Base-by-base conservation (phyloP, 2,888 invertebrate species). In the Ischnura elegans region DNA sequence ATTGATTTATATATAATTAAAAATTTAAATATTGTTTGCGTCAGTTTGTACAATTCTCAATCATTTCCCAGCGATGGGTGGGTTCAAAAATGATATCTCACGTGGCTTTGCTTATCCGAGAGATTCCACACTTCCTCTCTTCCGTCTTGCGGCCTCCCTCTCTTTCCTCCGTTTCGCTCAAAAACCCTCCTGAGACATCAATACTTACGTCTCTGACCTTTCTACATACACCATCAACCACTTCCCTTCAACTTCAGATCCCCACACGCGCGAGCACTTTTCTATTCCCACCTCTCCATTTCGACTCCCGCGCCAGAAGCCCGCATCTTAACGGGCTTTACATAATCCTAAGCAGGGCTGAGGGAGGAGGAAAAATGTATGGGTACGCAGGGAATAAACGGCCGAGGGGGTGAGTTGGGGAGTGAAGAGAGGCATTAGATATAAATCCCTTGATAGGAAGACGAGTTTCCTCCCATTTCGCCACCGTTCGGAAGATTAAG, bases 391-490 rank as follows among this genome's bases (percentile, higher is more conserved):
- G 16, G 90, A 61, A 66, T 90, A 43, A 90, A 90, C n/a, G 61
- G 61, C n/a, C n/a, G 90, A 47, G 45, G 43, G n/a, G 61, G 21
- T 13, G 90, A 61, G 13, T 6, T 43, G n/a, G 45, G 86, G 46
- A 45, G 25, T 86, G 86, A 36, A 42, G 29, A 55, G 51, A 19
- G 29, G 51, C 29, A 51, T 16, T 55, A 55, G 51, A 19, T 51
- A 51, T 87, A 87, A 87, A 51, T 42, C 55, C 51, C 55, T 55
- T 87, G 87, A 87, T 87, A 55, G 90, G 90, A 90, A 66, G 55
- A 55, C 55, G 55, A 25, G 87, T 55, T 87, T 8, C 8, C 21
- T 87, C 25, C 42, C 42, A 4, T 90, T 8, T 90, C 61, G 46
- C 51, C 61, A 43, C 42, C 3, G 29, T 19, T 5, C 55, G 42